Evolutionary conservation across 2,797 vertebrate genomes (phyloP).

Genomic region (Poecile montanus): DNA sequence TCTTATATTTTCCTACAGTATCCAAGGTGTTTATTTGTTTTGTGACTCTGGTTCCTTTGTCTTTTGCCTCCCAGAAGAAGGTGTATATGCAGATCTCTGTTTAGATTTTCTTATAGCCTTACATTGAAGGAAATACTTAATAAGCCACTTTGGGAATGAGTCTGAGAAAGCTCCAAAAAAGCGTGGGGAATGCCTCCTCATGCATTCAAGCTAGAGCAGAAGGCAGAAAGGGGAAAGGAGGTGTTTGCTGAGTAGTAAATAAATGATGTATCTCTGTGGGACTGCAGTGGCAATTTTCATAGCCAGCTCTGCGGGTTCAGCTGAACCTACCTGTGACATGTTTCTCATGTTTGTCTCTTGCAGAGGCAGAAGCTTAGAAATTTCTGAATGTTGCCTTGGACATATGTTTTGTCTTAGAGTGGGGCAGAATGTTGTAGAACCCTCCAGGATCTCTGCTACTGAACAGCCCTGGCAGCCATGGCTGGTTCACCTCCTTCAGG

Average conservation of each 20-base stretch:
- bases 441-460: not conserved
- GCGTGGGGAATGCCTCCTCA: not conserved
- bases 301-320: not conserved
- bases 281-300: not conserved
- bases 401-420: not conserved
- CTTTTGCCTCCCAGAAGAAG: not conserved
- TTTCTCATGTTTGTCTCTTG: not conserved
- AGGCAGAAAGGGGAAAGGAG: not conserved
- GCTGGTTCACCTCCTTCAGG: not conserved
- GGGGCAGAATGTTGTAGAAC: not conserved
- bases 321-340: not conserved
- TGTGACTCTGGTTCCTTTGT: not conserved
- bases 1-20: not conserved
- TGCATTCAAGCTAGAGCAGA: not conserved
- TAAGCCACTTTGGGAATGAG: not conserved
- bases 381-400: not conserved
- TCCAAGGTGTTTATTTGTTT: not conserved
- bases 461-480: rapidly evolving
- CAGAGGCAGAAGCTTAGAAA: not conserved
- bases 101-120: not conserved
- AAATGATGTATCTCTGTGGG: not conserved
- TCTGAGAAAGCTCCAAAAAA: not conserved
- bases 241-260: not conserved
- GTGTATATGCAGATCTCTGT: not conserved
- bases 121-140: not conserved